phyloP scores from a whole-genome alignment of 2,113 vertebrate species.

The Rissa tridactyla region DNA sequence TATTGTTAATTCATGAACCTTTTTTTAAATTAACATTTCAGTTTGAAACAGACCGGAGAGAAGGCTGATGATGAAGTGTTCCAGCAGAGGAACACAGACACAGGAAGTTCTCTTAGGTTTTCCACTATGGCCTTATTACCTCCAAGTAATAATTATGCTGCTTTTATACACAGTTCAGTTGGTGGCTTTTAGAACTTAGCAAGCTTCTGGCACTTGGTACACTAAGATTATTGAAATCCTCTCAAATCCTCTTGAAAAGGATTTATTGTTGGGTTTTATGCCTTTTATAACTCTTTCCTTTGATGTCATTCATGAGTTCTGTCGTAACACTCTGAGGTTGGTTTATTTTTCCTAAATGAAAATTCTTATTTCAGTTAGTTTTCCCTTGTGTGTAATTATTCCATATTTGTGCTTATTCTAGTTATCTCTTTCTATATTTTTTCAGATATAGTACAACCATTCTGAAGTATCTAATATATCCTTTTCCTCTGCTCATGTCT shows the following conservation, averaged over 20 bases:
- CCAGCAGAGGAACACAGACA: not conserved
- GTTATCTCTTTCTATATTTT: not conserved
- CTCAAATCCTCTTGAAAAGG: not conserved
- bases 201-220: not conserved
- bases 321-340: not conserved
- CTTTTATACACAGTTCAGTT: not conserved
- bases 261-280: not conserved
- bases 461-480: not conserved
- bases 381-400: not conserved
- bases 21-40: not conserved
- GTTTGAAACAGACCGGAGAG: not conserved
- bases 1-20: not conserved
- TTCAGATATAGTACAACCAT: not conserved
- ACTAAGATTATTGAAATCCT: not conserved
- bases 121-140: not conserved
- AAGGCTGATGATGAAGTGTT: not conserved
- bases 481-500: not conserved
- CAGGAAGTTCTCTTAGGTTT: not conserved
- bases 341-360: not conserved
- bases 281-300: not conserved
- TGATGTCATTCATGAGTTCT: not conserved
- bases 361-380: not conserved
- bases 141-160: not conserved
- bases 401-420: not conserved
- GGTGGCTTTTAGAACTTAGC: not conserved